A percentile compares a stretch with the other conserved stretches of the same genome.
These are phyloP conservation scores for Idaea biselata DNA, from an alignment of 2,888 invertebrate species.

Conservation along the genomic window DNA sequence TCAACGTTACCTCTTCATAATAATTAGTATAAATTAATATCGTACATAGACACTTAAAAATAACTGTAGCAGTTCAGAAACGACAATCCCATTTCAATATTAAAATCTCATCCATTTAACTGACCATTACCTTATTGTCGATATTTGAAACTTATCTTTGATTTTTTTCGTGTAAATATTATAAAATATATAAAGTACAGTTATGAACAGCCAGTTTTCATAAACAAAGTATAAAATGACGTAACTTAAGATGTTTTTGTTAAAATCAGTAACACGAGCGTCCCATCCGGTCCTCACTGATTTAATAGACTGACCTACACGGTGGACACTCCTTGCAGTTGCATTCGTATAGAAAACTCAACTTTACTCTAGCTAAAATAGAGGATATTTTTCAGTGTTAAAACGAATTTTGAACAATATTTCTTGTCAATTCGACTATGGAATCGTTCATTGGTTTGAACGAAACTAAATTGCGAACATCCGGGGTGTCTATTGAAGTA, in stretches of 20 bases:
- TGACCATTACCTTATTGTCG: background rate
- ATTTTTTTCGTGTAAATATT: background rate
- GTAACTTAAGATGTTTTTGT: conserved; percentile 69
- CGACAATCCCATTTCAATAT: no score
- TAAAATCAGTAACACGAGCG: conserved; percentile 71
- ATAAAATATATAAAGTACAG: conserved; percentile 11
- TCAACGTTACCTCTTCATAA: no score
- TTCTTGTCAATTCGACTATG: conserved; percentile 74
- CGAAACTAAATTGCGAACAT: conserved; percentile 77
- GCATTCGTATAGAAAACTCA: conserved; percentile 31
- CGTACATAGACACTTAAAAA: no score
- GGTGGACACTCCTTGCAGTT: conserved; percentile 56
- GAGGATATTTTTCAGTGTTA: conserved; percentile 27
- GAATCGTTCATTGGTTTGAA: conserved; percentile 70
- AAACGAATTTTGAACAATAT: conserved; percentile 76
- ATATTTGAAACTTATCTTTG: background rate
- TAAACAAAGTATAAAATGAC: conserved; percentile 54
- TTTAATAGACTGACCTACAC: conserved; percentile 76
- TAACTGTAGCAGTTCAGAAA: no score
- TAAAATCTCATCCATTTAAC: background rate
- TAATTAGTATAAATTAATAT: no score
- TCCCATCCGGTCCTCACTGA: conserved; percentile 67
- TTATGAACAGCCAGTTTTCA: conserved; percentile 35
- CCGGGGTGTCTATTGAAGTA: conserved; percentile 72
- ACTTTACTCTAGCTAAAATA: conserved; percentile 9